phyloP scores from a whole-genome alignment of 2,888 invertebrate species.

The Rhorus exstirpatorius region DNA sequence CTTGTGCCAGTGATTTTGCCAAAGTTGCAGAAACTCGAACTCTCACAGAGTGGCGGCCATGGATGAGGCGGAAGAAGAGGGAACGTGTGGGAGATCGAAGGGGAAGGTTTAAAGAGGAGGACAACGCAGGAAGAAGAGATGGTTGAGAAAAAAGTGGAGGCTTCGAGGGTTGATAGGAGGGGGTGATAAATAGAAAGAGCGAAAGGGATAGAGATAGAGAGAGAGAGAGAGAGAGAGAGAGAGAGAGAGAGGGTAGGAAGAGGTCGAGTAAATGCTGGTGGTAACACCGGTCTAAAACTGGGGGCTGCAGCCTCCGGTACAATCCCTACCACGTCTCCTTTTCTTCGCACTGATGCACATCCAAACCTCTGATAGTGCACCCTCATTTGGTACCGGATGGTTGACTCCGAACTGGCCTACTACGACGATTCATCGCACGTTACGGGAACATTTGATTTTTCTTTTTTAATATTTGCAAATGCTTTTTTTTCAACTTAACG shows the following conservation, averaged over 20 bases:
- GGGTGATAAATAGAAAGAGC: conserved; percentile 22
- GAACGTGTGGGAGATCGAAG: conserved; percentile 54
- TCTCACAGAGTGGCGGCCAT: conserved; percentile 59
- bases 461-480: too few relatives aligned
- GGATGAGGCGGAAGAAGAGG: conserved; percentile 57
- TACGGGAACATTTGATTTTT: too few relatives aligned
- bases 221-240: conserved; percentile 14
- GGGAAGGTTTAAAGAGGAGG: conserved; percentile 67
- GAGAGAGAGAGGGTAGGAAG: conserved; percentile 37
- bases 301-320: conserved; percentile 66
- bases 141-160: conserved; percentile 66
- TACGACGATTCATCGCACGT: not conserved
- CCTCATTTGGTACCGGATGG: conserved; percentile 58
- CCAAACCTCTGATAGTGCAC: conserved; percentile 58
- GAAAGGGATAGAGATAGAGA: not conserved
- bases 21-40: conserved; percentile 83
- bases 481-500: too few relatives aligned
- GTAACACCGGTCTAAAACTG: conserved; percentile 73
- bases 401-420: conserved; percentile 6
- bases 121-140: conserved; percentile 70
- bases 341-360: conserved; percentile 31
- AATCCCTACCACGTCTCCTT: conserved; percentile 59
- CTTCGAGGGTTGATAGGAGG: conserved; percentile 55
- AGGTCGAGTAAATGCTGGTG: conserved; percentile 70
- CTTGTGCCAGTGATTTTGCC: conserved; percentile 82